phyloP scores from a whole-genome alignment of 2,797 vertebrate species.

The Sebastes flavidus region DNA sequence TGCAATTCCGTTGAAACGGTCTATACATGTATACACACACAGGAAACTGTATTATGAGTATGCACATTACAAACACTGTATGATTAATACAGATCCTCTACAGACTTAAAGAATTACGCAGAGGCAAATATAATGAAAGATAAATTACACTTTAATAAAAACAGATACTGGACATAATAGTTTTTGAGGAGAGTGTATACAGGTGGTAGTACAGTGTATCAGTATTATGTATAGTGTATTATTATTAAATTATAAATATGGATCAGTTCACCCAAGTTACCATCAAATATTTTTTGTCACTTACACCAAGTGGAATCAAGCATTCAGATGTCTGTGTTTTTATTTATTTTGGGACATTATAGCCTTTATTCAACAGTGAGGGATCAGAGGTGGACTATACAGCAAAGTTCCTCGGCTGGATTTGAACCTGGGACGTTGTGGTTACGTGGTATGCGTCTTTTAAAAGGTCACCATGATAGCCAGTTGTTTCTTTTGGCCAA shows the following conservation, averaged over 20 bases:
- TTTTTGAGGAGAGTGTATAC: no score
- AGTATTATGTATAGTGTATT: background rate
- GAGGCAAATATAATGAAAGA: no score
- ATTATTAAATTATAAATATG: background rate
- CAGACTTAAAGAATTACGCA: no score
- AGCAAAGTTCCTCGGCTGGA: background rate
- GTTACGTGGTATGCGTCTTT: background rate
- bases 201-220: background rate
- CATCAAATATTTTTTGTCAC: background rate
- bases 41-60: background rate
- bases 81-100: no score
- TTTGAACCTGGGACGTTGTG: background rate
- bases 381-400: background rate
- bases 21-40: background rate
- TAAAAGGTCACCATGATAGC: background rate
- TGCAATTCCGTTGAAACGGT: no score
- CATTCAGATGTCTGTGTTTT: background rate
- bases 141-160: background rate
- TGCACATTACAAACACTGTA: background rate
- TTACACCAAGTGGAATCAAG: background rate
- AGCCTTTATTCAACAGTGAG: background rate
- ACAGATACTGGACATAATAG: no score
- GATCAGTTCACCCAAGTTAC: background rate
- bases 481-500: background rate
- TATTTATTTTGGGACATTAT: background rate